phyloP scores from a whole-genome alignment of 2,888 invertebrate species.

The Dasysyrphus tricinctus region DNA sequence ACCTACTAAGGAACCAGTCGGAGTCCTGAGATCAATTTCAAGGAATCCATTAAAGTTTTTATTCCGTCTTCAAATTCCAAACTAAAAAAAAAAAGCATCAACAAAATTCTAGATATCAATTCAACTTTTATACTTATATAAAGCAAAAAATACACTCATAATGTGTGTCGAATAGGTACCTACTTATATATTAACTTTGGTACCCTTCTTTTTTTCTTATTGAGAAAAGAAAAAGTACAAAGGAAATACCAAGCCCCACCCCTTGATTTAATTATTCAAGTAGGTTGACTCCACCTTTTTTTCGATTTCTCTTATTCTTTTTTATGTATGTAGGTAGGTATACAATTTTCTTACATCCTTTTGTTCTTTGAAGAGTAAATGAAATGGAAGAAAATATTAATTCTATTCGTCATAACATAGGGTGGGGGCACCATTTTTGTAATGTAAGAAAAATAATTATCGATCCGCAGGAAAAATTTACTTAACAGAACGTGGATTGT shows the following conservation, averaged over 20 bases:
- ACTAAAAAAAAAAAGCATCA: no score
- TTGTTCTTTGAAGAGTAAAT: conserved; percentile 33
- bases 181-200: neutral
- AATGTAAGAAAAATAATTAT: neutral
- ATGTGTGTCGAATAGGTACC: neutral
- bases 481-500: conserved; percentile 57
- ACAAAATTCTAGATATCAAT: no score
- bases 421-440: neutral
- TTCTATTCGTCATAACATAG: neutral
- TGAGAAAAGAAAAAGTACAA: neutral
- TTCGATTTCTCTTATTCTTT: conserved; percentile 11
- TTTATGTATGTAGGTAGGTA: neutral
- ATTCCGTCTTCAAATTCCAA: no score
- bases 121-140: no score
- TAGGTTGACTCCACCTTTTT: conserved; percentile 53
- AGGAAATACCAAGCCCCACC: conserved; percentile 11
- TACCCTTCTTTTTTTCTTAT: neutral
- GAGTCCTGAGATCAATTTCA: no score
- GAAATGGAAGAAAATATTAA: conserved; percentile 2
- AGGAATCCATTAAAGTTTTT: no score
- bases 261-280: conserved; percentile 7
- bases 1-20: no score
- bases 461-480: conserved; percentile 20
- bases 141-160: no score
- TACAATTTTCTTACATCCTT: neutral